Conservation (phyloP, 1,140 invertebrate species). For the Caenorhabditis brenneri region DNA sequence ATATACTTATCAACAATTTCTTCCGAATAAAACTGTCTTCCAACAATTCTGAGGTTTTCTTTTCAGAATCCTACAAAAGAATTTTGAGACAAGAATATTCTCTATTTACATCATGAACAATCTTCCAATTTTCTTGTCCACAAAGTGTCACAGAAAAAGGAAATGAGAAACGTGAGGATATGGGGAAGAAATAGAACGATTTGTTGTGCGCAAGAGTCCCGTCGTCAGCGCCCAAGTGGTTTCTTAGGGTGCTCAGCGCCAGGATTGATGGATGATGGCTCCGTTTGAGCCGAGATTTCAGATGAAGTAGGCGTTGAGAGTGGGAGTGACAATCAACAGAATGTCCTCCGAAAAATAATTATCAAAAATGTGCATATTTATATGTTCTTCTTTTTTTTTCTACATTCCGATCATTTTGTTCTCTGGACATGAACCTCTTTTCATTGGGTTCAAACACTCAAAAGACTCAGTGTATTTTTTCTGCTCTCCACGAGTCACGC, state of each 20-base stretch:
- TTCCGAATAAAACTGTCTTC: no score
- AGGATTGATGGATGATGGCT: background rate
- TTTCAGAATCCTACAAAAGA: no score
- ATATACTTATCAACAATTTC: no score
- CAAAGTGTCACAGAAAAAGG: conserved; percentile 6
- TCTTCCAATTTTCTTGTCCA: conserved; percentile 1
- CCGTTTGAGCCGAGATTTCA: background rate
- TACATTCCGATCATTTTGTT: background rate
- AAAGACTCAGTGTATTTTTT: background rate
- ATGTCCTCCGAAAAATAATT: background rate
- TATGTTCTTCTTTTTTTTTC: background rate
- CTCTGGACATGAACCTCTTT: background rate
- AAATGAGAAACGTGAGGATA: background rate
- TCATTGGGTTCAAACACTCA: background rate
- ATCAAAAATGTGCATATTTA: background rate
- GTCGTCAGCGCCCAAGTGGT: background rate
- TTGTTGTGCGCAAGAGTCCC: background rate
- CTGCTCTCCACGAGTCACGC: background rate
- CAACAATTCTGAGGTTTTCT: no score
- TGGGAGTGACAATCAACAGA: background rate
- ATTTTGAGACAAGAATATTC: no score
- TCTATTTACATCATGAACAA: background rate
- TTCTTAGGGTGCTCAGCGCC: background rate
- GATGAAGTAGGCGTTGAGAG: background rate
- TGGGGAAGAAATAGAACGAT: background rate